Evolutionary conservation across 1,140 invertebrate genomes (phyloP), one percentile per base, ranked within the genome.

Genomic region (honey bee (Apis mellifera)): DNA sequence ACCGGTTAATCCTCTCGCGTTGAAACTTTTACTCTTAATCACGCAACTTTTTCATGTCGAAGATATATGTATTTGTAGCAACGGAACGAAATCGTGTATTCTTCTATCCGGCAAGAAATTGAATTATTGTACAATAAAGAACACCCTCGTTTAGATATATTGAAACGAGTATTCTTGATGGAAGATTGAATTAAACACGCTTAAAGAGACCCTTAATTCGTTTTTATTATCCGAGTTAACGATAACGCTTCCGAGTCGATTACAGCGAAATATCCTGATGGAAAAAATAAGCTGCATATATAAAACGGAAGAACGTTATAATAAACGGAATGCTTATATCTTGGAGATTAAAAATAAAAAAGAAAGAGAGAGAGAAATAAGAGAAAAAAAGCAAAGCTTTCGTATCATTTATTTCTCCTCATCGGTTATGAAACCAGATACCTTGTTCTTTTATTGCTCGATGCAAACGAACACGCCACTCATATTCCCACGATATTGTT

Each of bases 321-420:
- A 80, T 80, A 73, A 80, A 79, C 19, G 42, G 21, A 50, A 1
- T 19, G 50, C 23, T 17, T 32, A 26, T 32, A 50, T 52, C 26
- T 9, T 15, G 15, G 23, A 73, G 50, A 80, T 80, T 42, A 62
- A 60, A 74, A 74, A 48, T 73, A 74, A 55, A 71, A 71, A 15
- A 2, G 50, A 21, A 15, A 73, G 55, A 42, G 42, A 73, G 48
- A 52, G 19, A 23, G 7, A 15, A 23, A n/a, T n/a, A n/a, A n/a
- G n/a, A n/a, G n/a, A n/a, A 62, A 23, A 23, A 60, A 26, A 7
- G 0, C 9, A 59, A 13, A 9, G 57, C 50, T 73, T 64, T 48
- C 32, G 52, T 15, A 42, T 52, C 64, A n/a, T 26, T 59, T 73
- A 65, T 80, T 73, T 54, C 50, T 73, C 55, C 4, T 5, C n/a